Conservation (phyloP, 2,113 vertebrate genomes). For the Ictidomys tridecemlineatus region DNA sequence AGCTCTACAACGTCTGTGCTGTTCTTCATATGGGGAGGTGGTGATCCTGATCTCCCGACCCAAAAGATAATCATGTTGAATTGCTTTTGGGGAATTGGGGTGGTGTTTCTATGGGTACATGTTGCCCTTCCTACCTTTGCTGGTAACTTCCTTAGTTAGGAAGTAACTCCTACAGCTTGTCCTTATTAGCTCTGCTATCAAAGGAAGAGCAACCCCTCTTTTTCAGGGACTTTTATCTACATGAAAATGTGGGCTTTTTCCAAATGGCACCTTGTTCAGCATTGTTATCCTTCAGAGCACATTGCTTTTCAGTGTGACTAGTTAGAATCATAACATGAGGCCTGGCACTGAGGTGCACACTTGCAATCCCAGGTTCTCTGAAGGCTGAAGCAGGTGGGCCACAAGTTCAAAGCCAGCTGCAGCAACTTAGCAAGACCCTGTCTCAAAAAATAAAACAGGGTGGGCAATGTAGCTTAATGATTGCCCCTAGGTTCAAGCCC, state of each 20-base stretch:
- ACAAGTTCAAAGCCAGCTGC: background rate
- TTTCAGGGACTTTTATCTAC: background rate
- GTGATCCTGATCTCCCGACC: background rate
- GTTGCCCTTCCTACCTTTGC: background rate
- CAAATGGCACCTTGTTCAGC: background rate
- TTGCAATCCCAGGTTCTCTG: background rate
- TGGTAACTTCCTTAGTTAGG: background rate
- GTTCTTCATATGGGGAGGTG: background rate
- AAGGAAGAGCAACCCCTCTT: background rate
- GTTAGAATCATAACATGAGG: background rate
- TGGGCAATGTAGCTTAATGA: background rate
- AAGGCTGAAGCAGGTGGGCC: background rate
- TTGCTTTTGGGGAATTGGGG: background rate
- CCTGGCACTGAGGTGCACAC: background rate
- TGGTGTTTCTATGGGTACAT: background rate
- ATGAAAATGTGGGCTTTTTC: background rate
- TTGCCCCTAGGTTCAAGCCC: background rate
- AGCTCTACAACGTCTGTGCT: background rate
- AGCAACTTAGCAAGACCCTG: background rate
- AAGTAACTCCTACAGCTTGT: background rate
- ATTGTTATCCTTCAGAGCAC: background rate
- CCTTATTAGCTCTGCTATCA: background rate
- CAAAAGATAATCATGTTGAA: rapidly evolving
- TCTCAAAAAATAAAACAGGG: background rate
- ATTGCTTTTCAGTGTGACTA: background rate